Conservation (phyloP, 2,113 vertebrate species). For the Eclectus roratus region DNA sequence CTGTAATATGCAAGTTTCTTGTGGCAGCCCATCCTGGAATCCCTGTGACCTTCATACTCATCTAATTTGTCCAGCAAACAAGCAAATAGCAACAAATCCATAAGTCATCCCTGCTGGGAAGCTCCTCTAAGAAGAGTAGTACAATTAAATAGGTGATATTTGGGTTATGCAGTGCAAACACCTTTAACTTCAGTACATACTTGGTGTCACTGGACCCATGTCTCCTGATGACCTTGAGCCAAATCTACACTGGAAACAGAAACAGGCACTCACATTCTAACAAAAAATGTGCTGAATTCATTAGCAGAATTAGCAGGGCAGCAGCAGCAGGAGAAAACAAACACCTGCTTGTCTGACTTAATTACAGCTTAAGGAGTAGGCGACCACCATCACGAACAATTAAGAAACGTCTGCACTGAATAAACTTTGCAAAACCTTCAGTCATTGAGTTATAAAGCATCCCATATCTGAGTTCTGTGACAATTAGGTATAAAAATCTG, state of each 20-base stretch:
- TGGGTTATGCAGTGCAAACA: neutral
- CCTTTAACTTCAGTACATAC: neutral
- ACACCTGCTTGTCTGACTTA: neutral
- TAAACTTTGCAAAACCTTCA: neutral
- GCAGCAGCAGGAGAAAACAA: neutral
- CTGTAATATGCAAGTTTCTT: neutral
- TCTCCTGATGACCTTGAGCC: neutral
- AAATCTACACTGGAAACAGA: neutral
- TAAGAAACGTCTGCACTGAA: neutral
- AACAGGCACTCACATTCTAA: neutral
- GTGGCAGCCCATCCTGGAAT: neutral
- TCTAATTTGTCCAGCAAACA: neutral
- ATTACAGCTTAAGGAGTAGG: neutral
- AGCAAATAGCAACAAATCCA: neutral
- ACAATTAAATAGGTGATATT: neutral
- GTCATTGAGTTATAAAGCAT: neutral
- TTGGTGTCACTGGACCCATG: neutral
- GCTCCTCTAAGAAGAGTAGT: neutral
- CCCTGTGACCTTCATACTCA: neutral
- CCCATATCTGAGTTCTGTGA: neutral
- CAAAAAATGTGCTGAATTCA: accelerated
- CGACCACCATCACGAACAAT: neutral
- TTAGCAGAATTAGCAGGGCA: neutral
- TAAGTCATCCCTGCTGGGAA: neutral
- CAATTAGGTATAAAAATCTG: neutral